Evolutionary conservation across 2,888 invertebrate species (phyloP), one percentile per base, ranked within the genome.

Genomic region (Lepas anatifera): DNA sequence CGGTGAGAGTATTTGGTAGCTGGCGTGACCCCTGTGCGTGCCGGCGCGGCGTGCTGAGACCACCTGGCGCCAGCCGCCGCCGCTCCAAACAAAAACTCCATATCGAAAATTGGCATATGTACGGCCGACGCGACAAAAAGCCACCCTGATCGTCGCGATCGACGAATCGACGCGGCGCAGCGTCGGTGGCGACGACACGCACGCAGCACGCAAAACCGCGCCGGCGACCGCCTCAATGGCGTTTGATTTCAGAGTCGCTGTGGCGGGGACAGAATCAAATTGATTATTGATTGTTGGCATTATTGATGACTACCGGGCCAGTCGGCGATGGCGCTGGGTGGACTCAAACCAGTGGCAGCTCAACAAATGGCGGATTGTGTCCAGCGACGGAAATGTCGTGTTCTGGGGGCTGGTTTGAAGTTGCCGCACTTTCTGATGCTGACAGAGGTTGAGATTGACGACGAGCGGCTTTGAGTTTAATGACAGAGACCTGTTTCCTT

Each of bases 21-120:
- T 58, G 58, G 22, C 58, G 58, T 58, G 58, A 58, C 58, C 58
- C 10, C 22, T 2, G 13, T n/a, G 58, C 58, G 58, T 58, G 58
- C 35, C 58, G 32, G 29, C 22, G 8, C 22, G 58, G 58, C 58
- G 58, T 58, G 58, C 35, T 32, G 32, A 16, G 10, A 29, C 58
- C 58, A 11, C 32, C 32, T n/a, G 16, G 35, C 35, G 32, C 6
- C 58, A 11, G 58, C 32, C 35, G 16, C 22, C 35, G 32, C 6
- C 32, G 7, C 35, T 22, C 58, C 58, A 58, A 58, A 58, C 58
- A 58, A 58, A 58, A 58, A 58, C 58, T 18, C 35, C 58, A 58
- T 58, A 58, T 58, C 13, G 58, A 35, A 58, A 58, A 58, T 58
- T 58, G 58, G 58, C 58, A 58, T 58, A 58, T 58, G 58, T 58